phyloP scores from a whole-genome alignment of 2,797 vertebrate species.

The Enteromius mattozi region DNA sequence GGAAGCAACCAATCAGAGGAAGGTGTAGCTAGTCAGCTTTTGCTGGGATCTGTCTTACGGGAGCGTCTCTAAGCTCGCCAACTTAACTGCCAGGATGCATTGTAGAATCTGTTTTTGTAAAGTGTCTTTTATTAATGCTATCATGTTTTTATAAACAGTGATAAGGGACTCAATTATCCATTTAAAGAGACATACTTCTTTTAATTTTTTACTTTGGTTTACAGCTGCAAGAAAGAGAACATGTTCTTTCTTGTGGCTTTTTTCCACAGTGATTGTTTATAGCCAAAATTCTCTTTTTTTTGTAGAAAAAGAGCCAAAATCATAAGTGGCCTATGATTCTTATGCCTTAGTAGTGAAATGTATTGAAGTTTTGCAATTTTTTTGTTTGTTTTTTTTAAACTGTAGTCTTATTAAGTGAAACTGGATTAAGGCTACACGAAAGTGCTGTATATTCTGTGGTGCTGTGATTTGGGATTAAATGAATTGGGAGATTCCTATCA shows the following conservation, averaged over 20 bases:
- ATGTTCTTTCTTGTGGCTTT: constrained; percentile 51
- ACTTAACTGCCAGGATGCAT: constrained; percentile 60
- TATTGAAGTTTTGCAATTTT: constrained; percentile 55
- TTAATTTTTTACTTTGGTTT: constrained; percentile 53
- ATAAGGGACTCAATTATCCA: constrained; percentile 55
- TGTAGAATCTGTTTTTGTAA: constrained; percentile 45
- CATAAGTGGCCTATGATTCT: constrained; percentile 54
- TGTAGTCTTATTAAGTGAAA: constrained; percentile 62
- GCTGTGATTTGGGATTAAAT: constrained; percentile 63
- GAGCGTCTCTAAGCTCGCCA: constrained; percentile 26
- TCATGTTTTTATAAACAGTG: constrained; percentile 53
- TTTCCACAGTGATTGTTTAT: constrained; percentile 47
- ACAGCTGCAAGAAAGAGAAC: constrained; percentile 45
- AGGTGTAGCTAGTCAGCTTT: constrained; percentile 47
- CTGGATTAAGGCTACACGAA: constrained; percentile 50
- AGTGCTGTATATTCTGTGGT: constrained; percentile 55
- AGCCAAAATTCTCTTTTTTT: constrained; percentile 50
- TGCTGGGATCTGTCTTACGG: constrained; percentile 51
- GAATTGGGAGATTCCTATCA: constrained; percentile 70
- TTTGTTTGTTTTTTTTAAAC: not conserved
- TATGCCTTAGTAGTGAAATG: constrained; percentile 60
- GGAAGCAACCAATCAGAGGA: constrained; percentile 40
- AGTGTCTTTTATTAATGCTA: constrained; percentile 43
- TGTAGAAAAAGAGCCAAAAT: constrained; percentile 47
- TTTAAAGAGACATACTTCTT: constrained; percentile 33